A percentile compares a stretch with the other conserved stretches of the same genome.
Evolutionary conservation across 2,113 vertebrate genomes (phyloP).

Genomic region (Caloenas nicobarica): DNA sequence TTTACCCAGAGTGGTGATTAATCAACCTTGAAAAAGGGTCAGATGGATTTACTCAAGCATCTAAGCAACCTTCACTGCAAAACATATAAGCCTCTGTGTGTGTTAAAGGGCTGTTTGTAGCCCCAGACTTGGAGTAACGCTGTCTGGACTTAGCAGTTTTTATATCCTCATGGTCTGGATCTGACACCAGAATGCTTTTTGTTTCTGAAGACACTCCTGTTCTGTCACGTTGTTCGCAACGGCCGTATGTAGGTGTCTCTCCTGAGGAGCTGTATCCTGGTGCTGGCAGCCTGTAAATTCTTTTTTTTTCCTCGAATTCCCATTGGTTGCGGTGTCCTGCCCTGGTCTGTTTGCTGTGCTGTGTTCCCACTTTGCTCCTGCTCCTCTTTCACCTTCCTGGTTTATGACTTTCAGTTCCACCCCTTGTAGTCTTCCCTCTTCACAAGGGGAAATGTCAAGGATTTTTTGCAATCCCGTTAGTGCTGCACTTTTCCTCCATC

Average conservation of each 20-base stretch:
- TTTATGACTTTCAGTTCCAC: neutral
- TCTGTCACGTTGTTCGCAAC: neutral
- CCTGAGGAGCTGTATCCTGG: neutral
- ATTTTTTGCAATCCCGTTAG: neutral
- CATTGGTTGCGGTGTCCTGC: neutral
- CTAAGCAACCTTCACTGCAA: slow-evolving; percentile 7
- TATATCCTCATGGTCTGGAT: neutral
- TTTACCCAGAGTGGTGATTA: neutral
- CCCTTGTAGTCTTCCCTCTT: fast-evolving
- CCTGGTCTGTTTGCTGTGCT: neutral
- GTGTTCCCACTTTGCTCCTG: neutral
- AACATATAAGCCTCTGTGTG: neutral
- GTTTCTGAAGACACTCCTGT: neutral
- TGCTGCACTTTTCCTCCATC: neutral
- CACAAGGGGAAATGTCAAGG: neutral
- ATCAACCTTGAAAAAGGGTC: slow-evolving; percentile 47
- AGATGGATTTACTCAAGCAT: slow-evolving; percentile 15
- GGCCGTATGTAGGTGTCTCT: neutral
- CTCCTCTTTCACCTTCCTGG: neutral
- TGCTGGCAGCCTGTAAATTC: neutral
- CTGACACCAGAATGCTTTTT: neutral
- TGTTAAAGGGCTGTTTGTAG: neutral
- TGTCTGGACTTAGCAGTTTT: neutral
- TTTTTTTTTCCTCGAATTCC: too few species aligned
- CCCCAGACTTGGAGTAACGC: neutral